Evolutionary conservation across 2,113 vertebrate species (phyloP).

Genomic region (Anarrhichthys ocellatus): DNA sequence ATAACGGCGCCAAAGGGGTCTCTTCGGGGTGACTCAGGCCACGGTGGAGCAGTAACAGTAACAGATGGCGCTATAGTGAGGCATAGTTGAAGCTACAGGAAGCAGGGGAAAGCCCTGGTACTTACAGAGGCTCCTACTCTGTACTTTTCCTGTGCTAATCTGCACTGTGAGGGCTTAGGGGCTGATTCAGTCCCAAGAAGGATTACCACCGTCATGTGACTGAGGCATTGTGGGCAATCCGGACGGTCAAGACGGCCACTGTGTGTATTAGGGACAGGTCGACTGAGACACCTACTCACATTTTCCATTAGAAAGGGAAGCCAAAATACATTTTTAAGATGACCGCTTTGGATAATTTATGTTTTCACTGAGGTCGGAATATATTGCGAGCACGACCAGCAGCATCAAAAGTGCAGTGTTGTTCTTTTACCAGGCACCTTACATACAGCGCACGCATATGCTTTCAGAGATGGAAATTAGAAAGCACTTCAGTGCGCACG

Average conservation of each 20-base stretch:
- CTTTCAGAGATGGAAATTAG: conserved; percentile 35
- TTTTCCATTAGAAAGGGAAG: conserved; percentile 6
- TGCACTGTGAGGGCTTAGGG: conserved; percentile 75
- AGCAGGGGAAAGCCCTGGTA: conserved; percentile 65
- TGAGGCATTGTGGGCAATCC: conserved; percentile 65
- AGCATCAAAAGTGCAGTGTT: background rate
- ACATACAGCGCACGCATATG: background rate
- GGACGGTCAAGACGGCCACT: conserved; percentile 51
- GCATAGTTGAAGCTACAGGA: conserved; percentile 41
- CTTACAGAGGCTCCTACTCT: conserved; percentile 71
- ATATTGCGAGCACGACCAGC: background rate
- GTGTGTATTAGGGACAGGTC: conserved; percentile 2
- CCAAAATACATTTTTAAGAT: background rate
- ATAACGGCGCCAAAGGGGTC: background rate
- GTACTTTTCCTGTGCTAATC: conserved; percentile 78
- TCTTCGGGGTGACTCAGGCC: conserved; percentile 41
- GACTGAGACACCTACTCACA: conserved; percentile 8
- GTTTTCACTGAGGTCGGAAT: background rate
- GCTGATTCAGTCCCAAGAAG: conserved; percentile 75
- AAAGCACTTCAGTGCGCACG: conserved; percentile 30
- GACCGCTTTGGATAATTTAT: background rate
- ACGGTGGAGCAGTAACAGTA: conserved; percentile 50
- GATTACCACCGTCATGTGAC: conserved; percentile 80
- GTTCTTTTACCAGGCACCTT: background rate
- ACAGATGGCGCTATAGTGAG: conserved; percentile 58